Evolutionary conservation across 2,888 invertebrate species (phyloP).

Genomic region (Lasiommata megera): DNA sequence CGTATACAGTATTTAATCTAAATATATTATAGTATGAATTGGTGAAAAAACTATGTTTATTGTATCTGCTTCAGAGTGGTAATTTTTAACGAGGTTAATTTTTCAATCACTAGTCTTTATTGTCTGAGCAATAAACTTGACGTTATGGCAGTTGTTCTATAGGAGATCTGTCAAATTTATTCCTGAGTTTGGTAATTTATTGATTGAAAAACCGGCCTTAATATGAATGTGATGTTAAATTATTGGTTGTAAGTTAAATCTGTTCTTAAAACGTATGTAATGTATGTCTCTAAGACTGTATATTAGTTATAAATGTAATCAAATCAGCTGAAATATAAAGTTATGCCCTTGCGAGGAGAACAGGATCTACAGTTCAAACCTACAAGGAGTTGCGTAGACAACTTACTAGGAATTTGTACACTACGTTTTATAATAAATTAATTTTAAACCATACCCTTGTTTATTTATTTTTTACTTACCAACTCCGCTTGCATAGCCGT

Average conservation of each 20-base stretch:
- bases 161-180: no score
- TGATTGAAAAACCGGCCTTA: background rate
- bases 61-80: background rate
- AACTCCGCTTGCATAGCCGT: background rate
- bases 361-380: conserved; percentile 14
- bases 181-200: no score
- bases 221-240: conserved; percentile 46
- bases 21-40: background rate
- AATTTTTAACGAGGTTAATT: conserved; percentile 29
- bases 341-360: background rate
- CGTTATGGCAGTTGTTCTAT: no score
- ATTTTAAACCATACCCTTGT: conserved; percentile 29
- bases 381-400: conserved; percentile 51
- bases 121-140: no score
- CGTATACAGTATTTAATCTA: conserved; percentile 13
- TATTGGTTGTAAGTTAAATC: conserved; percentile 43
- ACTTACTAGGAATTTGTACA: conserved; percentile 72
- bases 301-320: conserved; percentile 40
- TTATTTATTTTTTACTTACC: conserved; percentile 16
- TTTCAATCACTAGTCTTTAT: no score
- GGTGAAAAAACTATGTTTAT: background rate
- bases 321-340: conserved; percentile 32
- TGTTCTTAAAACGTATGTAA: conserved; percentile 37
- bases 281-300: conserved; percentile 59
- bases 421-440: conserved; percentile 65